Evolutionary conservation across 2,888 invertebrate species (phyloP).

Genomic region (Osmoderma eremita): DNA sequence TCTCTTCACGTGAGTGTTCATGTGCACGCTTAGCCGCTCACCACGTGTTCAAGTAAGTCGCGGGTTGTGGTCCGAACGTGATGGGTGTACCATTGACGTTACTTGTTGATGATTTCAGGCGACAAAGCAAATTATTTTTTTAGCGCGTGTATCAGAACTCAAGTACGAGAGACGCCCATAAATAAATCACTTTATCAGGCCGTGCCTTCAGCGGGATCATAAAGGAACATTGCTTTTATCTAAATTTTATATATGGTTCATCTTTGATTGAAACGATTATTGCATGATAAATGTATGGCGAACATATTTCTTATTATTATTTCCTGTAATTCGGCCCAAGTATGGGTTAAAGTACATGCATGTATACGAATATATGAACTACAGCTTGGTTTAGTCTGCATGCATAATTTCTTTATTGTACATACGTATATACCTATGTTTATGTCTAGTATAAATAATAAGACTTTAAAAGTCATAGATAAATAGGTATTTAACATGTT

Average conservation of each 20-base stretch:
- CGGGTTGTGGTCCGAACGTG: conserved; percentile 16
- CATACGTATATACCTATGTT: too few species aligned
- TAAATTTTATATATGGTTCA: neutral
- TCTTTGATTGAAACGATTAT: too few species aligned
- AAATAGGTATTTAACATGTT: too few species aligned
- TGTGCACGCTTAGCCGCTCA: conserved; percentile 1
- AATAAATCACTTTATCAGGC: neutral
- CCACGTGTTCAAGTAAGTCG: conserved; percentile 21
- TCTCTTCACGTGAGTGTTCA: conserved; percentile 24
- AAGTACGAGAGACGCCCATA: neutral
- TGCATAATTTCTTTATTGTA: too few species aligned
- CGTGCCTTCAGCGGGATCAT: too few species aligned
- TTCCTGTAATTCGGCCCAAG: too few species aligned
- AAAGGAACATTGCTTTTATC: neutral
- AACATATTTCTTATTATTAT: neutral
- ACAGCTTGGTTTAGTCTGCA: too few species aligned
- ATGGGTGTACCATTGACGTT: conserved; percentile 12
- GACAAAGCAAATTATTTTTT: conserved; percentile 1
- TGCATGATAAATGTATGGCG: neutral
- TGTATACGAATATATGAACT: too few species aligned
- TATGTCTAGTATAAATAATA: too few species aligned
- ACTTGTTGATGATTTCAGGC: neutral
- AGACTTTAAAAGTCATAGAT: too few species aligned
- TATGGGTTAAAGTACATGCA: too few species aligned
- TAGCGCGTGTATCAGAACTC: neutral